Conservation (phyloP, 2,113 vertebrate genomes). For the Numida meleagris region DNA sequence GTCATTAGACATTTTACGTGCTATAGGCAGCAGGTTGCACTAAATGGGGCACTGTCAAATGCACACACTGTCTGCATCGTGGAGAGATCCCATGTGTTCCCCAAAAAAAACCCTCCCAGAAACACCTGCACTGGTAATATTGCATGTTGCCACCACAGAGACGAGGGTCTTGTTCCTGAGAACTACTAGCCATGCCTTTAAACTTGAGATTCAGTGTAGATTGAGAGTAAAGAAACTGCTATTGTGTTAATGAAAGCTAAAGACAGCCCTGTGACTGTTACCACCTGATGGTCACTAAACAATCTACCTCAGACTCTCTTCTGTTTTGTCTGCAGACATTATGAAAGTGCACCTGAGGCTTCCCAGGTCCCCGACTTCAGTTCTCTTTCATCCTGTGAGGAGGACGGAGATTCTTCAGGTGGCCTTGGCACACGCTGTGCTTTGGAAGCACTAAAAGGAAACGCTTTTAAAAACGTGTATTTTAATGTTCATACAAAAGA, state of each 20-base stretch:
- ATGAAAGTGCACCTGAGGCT: constrained; percentile 81
- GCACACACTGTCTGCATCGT: constrained; percentile 60
- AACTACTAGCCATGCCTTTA: constrained; percentile 78
- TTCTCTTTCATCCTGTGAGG: constrained; percentile 78
- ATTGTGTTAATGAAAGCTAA: constrained; percentile 76
- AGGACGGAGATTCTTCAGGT: constrained; percentile 81
- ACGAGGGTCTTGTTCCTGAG: constrained; percentile 69
- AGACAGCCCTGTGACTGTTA: constrained; percentile 76
- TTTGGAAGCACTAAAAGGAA: constrained; percentile 84
- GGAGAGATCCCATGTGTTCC: constrained; percentile 64
- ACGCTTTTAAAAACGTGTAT: constrained; percentile 84
- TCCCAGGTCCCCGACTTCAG: constrained; percentile 76
- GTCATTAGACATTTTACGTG: constrained; percentile 61
- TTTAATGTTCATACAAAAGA: constrained; percentile 93
- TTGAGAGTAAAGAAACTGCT: constrained; percentile 81
- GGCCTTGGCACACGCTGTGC: constrained; percentile 83
- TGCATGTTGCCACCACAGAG: constrained; percentile 73
- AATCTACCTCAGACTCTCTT: constrained; percentile 88
- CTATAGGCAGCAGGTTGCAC: constrained; percentile 69
- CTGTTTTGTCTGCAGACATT: constrained; percentile 83
- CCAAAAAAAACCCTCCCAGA: constrained; percentile 56
- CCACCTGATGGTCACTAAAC: constrained; percentile 76
- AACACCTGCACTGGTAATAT: constrained; percentile 68
- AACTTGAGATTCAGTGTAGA: constrained; percentile 78
- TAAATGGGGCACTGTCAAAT: constrained; percentile 56